These are phyloP conservation scores for Nothobranchius kuhntae DNA, from an alignment of 2,113 vertebrate genomes.

Conservation along the genomic window DNA sequence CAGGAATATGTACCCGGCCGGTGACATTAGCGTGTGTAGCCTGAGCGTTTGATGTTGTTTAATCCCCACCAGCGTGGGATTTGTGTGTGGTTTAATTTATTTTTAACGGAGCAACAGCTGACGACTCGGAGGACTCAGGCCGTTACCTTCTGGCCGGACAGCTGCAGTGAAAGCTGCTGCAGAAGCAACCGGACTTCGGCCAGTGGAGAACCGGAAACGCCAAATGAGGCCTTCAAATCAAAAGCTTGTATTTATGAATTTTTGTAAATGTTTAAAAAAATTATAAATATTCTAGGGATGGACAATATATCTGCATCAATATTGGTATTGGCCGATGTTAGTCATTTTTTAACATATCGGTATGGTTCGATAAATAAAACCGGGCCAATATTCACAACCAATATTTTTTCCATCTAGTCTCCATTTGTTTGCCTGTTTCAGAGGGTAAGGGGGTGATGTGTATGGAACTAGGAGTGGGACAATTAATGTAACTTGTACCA, in stretches of 20 bases:
- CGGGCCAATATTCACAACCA: too few species aligned
- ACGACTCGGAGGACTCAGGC: slow-evolving; percentile 70
- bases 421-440: too few species aligned
- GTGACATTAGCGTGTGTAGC: slow-evolving; percentile 53
- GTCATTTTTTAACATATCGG: too few species aligned
- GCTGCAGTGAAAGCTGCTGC: slow-evolving; percentile 52
- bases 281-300: too few species aligned
- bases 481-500: too few species aligned
- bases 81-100: slow-evolving; percentile 79
- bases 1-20: slow-evolving; percentile 7
- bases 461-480: too few species aligned
- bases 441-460: too few species aligned
- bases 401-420: too few species aligned
- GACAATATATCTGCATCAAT: too few species aligned
- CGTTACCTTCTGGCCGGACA: slow-evolving; percentile 74
- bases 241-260: background rate
- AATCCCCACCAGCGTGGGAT: slow-evolving; percentile 73
- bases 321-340: too few species aligned
- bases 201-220: slow-evolving; percentile 26
- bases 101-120: slow-evolving; percentile 80
- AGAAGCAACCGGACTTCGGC: slow-evolving; percentile 6
- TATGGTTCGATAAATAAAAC: too few species aligned
- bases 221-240: slow-evolving; percentile 41
- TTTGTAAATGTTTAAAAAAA: too few species aligned
- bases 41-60: slow-evolving; percentile 52